These are phyloP conservation scores for Cantharis rustica DNA, from an alignment of 2,888 invertebrate species.

Conservation along the genomic window DNA sequence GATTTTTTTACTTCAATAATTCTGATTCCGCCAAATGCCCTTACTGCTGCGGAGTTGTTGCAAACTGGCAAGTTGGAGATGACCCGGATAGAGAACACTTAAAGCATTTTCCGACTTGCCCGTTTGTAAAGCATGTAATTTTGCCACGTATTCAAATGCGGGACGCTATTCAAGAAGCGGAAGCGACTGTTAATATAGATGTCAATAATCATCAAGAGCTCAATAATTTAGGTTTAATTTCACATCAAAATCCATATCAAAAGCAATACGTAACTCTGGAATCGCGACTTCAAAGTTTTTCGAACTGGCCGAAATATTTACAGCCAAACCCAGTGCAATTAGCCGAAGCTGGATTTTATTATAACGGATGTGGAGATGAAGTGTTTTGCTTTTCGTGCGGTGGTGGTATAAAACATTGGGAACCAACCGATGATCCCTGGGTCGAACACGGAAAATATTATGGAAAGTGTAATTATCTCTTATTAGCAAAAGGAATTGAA, in stretches of 20 bases:
- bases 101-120: constrained; percentile 64
- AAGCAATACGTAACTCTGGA: constrained; percentile 71
- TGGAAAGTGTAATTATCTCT: constrained; percentile 83
- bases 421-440: constrained; percentile 89
- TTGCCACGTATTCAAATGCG: constrained; percentile 40
- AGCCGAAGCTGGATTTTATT: constrained; percentile 89
- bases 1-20: constrained; percentile 80
- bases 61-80: constrained; percentile 69
- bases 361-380: constrained; percentile 72
- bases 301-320: constrained; percentile 74
- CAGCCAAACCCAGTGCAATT: constrained; percentile 77
- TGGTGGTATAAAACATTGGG: constrained; percentile 90
- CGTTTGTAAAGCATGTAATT: constrained; percentile 58
- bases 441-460: constrained; percentile 94
- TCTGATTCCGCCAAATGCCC: constrained; percentile 80
- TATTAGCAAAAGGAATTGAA: constrained; percentile 78
- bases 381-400: constrained; percentile 94
- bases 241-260: constrained; percentile 65
- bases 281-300: constrained; percentile 70
- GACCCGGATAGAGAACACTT: constrained; percentile 72
- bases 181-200: neutral
- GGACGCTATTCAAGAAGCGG: neutral
- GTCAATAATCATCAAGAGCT: neutral
- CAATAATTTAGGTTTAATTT: constrained; percentile 63
- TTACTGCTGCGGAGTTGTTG: constrained; percentile 75